Percentiles rank a stretch among this genome's conserved stretches.
Evolutionary conservation across 2,113 vertebrate species (phyloP).

Genomic region (Nannobrachium achirus): DNA sequence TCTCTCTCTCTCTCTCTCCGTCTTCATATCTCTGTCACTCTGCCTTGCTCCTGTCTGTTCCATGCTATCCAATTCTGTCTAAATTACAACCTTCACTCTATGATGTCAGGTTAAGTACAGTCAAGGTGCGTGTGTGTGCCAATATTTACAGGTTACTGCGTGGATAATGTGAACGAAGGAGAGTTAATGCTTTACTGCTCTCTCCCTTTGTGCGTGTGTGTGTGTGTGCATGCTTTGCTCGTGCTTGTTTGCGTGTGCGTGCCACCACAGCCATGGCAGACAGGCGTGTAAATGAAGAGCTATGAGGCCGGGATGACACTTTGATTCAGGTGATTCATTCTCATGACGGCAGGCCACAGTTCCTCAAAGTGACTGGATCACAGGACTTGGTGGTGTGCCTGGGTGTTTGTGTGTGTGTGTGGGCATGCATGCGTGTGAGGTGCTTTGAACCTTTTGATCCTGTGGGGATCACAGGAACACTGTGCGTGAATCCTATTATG

Average conservation of each 20-base stretch:
- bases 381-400: slow-evolving; percentile 1
- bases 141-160: neutral
- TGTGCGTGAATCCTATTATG: neutral
- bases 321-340: slow-evolving; percentile 69
- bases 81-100: too few species aligned
- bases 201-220: neutral
- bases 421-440: slow-evolving; percentile 1
- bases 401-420: slow-evolving; percentile 1
- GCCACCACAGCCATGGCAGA: slow-evolving; percentile 34
- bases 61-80: slow-evolving; percentile 46
- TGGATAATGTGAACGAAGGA: slow-evolving; percentile 14
- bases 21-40: slow-evolving; percentile 1
- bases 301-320: slow-evolving; percentile 56
- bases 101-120: slow-evolving; percentile 29
- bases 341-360: slow-evolving; percentile 57
- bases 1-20: slow-evolving; percentile 15
- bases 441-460: too few species aligned
- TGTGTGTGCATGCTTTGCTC: neutral
- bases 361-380: slow-evolving; percentile 25
- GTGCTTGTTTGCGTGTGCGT: neutral
- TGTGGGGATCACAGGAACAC: neutral
- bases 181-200: neutral
- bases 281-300: slow-evolving; percentile 66
- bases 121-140: slow-evolving; percentile 2
- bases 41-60: slow-evolving; percentile 61